Conservation (phyloP, 2,113 vertebrate genomes). For the Vidua chalybeata region DNA sequence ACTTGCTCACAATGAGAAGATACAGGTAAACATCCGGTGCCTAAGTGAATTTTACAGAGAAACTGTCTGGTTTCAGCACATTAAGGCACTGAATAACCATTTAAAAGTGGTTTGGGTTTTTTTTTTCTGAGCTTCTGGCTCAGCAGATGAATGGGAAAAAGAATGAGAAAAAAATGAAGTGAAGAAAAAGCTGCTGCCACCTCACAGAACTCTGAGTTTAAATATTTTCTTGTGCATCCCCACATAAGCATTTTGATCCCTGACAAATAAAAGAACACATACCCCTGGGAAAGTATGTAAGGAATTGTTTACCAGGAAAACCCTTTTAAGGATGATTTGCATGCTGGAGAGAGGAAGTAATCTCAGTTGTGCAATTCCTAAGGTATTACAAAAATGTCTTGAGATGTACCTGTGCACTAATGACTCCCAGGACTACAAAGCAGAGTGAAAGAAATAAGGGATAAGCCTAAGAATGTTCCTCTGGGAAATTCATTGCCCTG, state of each 20-base stretch:
- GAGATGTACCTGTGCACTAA: conserved; percentile 18
- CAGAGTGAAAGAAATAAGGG: background rate
- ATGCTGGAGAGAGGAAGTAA: background rate
- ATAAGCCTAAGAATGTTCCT: background rate
- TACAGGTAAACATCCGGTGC: background rate
- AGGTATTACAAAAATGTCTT: conserved; percentile 29
- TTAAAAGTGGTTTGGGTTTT: background rate
- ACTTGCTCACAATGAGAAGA: background rate
- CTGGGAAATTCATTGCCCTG: conserved; percentile 26
- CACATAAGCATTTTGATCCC: background rate
- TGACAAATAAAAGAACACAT: background rate
- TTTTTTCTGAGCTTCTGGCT: background rate
- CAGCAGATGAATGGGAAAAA: background rate
- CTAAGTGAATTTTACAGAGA: background rate
- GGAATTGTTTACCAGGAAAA: conserved; percentile 38
- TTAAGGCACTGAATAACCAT: background rate
- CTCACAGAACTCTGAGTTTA: background rate
- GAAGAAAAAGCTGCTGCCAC: background rate
- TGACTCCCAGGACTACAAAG: background rate
- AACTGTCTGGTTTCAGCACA: background rate
- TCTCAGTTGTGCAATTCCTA: conserved; percentile 15
- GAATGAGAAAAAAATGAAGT: background rate
- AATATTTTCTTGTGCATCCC: background rate
- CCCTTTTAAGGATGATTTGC: conserved; percentile 6
- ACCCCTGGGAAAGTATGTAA: conserved; percentile 2